A percentile compares a stretch with the other conserved stretches of the same genome.
Evolutionary conservation across 35 echinoderm and acorn worm genomes (phyloP).

Genomic region (Hemicentrotus pulcherrimus): DNA sequence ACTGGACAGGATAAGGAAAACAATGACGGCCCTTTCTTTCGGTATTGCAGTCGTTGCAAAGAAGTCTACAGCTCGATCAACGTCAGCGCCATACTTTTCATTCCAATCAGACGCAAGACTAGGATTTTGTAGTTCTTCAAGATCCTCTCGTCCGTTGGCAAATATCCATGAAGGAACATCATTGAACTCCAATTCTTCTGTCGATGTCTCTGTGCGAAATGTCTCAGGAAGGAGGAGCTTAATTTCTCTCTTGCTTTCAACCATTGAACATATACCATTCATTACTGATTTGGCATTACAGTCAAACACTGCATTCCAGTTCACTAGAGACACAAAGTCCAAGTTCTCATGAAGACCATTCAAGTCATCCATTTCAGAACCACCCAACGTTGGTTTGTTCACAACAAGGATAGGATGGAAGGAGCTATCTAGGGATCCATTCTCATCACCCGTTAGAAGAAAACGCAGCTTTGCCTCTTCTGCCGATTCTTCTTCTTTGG

Average conservation of each 20-base stretch:
- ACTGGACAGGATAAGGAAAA: not conserved
- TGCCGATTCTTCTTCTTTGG: conserved; percentile 8
- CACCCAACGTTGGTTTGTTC: not conserved
- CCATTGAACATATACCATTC: not conserved
- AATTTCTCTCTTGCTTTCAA: not conserved
- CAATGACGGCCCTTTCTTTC: not conserved
- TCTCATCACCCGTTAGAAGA: conserved; percentile 28
- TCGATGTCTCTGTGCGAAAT: not conserved
- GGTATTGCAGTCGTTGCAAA: not conserved
- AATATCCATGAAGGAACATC: conserved; percentile 15
- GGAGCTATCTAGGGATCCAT: not conserved
- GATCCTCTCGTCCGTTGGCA: conserved; percentile 22
- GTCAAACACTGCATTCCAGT: conserved; percentile 20
- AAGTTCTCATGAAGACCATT: not conserved
- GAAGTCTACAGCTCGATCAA: not conserved
- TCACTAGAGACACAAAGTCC: not conserved
- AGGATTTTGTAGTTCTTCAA: not conserved
- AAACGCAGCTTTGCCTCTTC: conserved; percentile 26
- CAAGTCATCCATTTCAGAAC: not conserved
- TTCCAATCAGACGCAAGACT: not conserved
- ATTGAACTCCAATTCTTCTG: not conserved
- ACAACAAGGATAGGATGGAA: conserved; percentile 6
- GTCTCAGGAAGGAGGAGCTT: not conserved
- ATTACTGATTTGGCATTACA: not conserved
- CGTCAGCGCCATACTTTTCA: not conserved